Base-by-base conservation (phyloP, 2,888 invertebrate species). In the Drosophila vallismaia region DNA sequence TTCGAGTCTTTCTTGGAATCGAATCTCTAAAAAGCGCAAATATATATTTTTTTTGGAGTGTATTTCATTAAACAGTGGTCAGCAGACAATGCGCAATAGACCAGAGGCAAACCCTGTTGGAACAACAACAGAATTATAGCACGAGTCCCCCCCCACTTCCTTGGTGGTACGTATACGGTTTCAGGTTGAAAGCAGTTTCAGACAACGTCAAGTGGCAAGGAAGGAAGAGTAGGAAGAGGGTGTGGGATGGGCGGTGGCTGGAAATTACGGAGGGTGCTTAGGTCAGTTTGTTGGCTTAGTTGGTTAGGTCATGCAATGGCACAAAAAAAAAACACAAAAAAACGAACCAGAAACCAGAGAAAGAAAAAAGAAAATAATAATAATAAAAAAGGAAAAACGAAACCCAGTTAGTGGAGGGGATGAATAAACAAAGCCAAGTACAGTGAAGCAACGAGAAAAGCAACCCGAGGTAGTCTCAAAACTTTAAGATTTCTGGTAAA, bases 231-330 rank as follows among this genome's bases (percentile, higher is more conserved):
- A 19, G 46, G 4, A n/a, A n/a, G n/a, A n/a, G n/a, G 24, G 5
- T n/a, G 28, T 19, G 8, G 19, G 24, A 3, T n/a, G 28, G 12
- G 8, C 2, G 8, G 8, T 12, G 55, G 62, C 40, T 40, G 12
- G 33, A 48, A 26, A 49, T 44, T 42, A 33, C 49, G 33, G 24
- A 44, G 51, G 66, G 63, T 64, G 67, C 67, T 63, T 66, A 52
- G 63, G 63, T 63, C 63, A 63, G 63, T 63, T 66, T 63, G 63
- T 63, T 63, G 52, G 63, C 44, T 63, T 63, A 63, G 66, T 38
- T 45, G 67, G 63, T 63, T 63, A 63, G 63, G 63, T 63, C 63
- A 63, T 63, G 63, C 63, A 26, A 66, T 45, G 36, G 28, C 28
- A 33, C 28, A 63, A 50, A 64, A 66, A 64, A 42, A 45, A 45